Evolutionary conservation across 2,113 vertebrate species (phyloP).

Genomic region (Crotalus helleri): DNA sequence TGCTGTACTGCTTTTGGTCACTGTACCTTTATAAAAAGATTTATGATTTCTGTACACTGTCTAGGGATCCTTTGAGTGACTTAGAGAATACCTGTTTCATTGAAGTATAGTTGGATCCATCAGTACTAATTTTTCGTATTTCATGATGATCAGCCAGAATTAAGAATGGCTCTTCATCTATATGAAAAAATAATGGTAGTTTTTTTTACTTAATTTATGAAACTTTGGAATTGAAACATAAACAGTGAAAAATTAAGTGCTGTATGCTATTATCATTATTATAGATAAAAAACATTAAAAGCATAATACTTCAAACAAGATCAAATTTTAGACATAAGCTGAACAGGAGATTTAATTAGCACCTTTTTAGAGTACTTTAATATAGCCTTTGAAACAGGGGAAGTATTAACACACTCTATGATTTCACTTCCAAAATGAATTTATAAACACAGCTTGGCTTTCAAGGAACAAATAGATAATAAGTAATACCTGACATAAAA

Average conservation of each 20-base stretch:
- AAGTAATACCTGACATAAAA: background rate
- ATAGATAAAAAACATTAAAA: conserved; percentile 67
- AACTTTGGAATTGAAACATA: conserved; percentile 66
- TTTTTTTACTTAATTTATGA: conserved; percentile 63
- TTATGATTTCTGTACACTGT: background rate
- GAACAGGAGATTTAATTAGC: conserved; percentile 68
- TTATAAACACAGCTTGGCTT: conserved; percentile 21
- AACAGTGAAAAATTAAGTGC: conserved; percentile 63
- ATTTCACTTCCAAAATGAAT: conserved; percentile 42
- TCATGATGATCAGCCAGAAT: conserved; percentile 98
- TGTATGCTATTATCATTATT: conserved; percentile 61
- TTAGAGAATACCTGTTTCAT: conserved; percentile 87
- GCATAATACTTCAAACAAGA: conserved; percentile 65
- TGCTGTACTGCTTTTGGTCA: background rate
- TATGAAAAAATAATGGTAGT: conserved; percentile 58
- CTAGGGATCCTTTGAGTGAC: background rate
- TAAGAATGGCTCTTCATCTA: conserved; percentile 95
- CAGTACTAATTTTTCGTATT: conserved; percentile 95
- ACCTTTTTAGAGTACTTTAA: conserved; percentile 48
- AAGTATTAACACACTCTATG: conserved; percentile 31
- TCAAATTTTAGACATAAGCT: conserved; percentile 63
- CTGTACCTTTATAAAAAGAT: background rate
- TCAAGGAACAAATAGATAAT: conserved; percentile 15
- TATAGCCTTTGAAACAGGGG: conserved; percentile 41
- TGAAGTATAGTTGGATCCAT: conserved; percentile 96